Evolutionary conservation across 1,140 invertebrate genomes (phyloP).

Genomic region (Halyomorpha halys): DNA sequence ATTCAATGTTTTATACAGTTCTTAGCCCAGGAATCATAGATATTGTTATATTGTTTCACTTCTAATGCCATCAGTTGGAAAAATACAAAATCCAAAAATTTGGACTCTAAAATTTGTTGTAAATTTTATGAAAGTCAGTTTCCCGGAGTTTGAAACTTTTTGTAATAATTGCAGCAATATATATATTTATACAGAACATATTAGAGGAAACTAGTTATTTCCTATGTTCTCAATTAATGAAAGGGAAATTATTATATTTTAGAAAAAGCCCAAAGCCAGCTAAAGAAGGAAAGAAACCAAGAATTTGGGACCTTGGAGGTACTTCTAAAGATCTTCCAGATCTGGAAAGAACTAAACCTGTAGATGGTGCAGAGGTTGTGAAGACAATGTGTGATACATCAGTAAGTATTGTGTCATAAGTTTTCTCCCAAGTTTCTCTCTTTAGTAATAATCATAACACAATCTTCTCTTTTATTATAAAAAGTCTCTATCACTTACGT

Average conservation of each 20-base stretch:
- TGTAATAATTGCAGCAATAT: no score
- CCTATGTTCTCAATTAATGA: neutral
- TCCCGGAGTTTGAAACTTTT: no score
- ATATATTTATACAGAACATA: neutral
- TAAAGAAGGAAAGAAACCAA: conserved; percentile 75
- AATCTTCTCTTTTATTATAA: neutral
- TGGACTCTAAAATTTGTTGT: no score
- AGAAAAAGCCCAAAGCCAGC: conserved; percentile 57
- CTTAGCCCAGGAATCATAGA: no score
- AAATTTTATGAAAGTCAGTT: no score
- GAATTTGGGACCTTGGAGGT: conserved; percentile 82
- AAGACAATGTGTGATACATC: conserved; percentile 36
- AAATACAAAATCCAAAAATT: no score
- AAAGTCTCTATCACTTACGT: neutral
- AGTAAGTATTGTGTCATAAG: neutral
- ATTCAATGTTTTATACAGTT: no score
- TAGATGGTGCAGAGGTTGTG: conserved; percentile 47
- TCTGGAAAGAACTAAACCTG: conserved; percentile 72
- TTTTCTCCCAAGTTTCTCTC: neutral
- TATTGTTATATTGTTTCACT: no score
- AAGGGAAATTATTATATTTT: conserved; percentile 28
- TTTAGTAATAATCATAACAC: neutral
- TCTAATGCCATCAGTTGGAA: no score
- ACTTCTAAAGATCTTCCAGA: conserved; percentile 61
- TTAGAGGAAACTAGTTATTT: neutral